phyloP scores from a whole-genome alignment of 2,113 vertebrate genomes.

The Naja naja region DNA sequence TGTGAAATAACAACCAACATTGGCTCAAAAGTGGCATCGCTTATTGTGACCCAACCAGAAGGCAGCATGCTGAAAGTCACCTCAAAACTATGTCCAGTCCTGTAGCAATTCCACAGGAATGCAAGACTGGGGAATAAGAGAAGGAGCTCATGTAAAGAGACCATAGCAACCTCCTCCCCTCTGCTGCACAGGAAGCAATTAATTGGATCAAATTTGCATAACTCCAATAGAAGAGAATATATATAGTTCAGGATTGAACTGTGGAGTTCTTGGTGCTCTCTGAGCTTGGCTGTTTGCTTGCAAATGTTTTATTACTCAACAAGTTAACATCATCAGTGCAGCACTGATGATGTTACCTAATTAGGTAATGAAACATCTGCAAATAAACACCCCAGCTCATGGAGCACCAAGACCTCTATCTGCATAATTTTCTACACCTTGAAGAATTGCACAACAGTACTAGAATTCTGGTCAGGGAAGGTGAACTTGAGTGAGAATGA shows the following conservation, averaged over 20 bases:
- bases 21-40: neutral
- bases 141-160: neutral
- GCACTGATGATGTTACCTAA: neutral
- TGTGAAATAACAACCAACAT: neutral
- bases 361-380: neutral
- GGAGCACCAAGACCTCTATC: neutral
- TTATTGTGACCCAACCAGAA: neutral
- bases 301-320: no score
- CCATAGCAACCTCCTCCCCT: neutral
- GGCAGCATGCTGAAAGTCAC: neutral
- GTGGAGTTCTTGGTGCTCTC: no score
- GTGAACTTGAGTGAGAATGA: neutral
- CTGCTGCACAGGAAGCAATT: neutral
- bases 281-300: no score
- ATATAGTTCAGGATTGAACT: no score
- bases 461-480: neutral
- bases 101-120: neutral
- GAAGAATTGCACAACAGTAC: neutral
- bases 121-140: neutral
- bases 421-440: neutral
- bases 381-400: neutral
- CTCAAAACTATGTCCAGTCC: neutral
- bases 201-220: neutral
- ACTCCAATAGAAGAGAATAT: no score
- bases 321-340: neutral